Percentiles rank a stretch among this genome's conserved stretches.
These are phyloP conservation scores for Melanargia galathea DNA, from an alignment of 2,888 invertebrate species.

Conservation along the genomic window DNA sequence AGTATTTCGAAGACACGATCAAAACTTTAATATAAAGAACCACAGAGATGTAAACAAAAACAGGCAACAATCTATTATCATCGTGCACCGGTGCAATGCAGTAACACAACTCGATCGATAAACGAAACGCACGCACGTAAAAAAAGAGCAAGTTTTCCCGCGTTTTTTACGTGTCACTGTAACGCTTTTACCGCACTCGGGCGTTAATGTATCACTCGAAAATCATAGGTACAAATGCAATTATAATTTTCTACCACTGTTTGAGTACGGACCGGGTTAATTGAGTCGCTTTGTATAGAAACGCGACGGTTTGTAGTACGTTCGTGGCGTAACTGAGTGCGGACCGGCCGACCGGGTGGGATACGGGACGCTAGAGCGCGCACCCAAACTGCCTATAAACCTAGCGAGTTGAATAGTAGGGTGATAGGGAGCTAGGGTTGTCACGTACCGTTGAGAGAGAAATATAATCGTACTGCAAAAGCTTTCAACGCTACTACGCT, in stretches of 20 bases:
- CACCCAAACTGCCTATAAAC: constrained; percentile 75
- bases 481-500: too few relatives aligned
- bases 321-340: constrained; percentile 66
- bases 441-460: neutral
- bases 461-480: neutral
- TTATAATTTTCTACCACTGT: constrained; percentile 15
- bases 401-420: constrained; percentile 71
- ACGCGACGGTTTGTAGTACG: constrained; percentile 63
- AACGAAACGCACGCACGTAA: constrained; percentile 52
- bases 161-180: constrained; percentile 56
- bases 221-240: constrained; percentile 21
- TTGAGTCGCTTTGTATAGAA: constrained; percentile 41
- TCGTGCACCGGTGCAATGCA: constrained; percentile 64
- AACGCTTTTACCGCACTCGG: constrained; percentile 16
- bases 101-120: constrained; percentile 67
- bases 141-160: constrained; percentile 57
- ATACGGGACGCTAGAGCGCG: constrained; percentile 66
- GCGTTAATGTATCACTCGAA: constrained; percentile 27
- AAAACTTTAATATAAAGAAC: constrained; percentile 23
- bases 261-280: constrained; percentile 25
- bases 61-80: constrained; percentile 56
- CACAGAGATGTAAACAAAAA: constrained; percentile 63
- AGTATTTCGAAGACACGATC: neutral
- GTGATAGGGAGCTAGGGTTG: constrained; percentile 51
- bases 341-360: constrained; percentile 43